Base-by-base conservation (phyloP, 2,888 invertebrate genomes). In the Caenorhabditis zanzibari region DNA sequence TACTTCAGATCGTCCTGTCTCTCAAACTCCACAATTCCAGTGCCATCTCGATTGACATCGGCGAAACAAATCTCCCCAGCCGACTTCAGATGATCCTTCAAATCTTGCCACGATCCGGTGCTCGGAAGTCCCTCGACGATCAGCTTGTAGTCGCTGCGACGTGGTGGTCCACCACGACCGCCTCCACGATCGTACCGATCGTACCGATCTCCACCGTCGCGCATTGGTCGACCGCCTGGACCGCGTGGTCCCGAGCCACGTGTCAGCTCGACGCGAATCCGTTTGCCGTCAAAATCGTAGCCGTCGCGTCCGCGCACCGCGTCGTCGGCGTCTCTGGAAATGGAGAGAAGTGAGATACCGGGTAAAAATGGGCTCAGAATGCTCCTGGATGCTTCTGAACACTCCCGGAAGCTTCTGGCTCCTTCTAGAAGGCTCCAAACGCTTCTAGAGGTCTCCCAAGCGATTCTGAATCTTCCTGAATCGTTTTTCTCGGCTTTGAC, bases 61-160 rank as follows among this genome's bases (percentile, higher is more conserved):
- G 98, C 97, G 93, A 97, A 99, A 93, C 98, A 98, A 4, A 99
- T 98, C 93, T 99, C 98, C 10, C 99, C 98, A 0, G 98, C 98
- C 93, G 98, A 98, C 64, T 98, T 95, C 87, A 90, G 98, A 93
- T 99, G 98, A 94, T 99, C 98, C 93, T 98, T 98, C 69, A 99
- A 94, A 93, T 98, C 98, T 94, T 97, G 96, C 96, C 96, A 96
- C 79, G 96, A 96, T 2, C 96, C 96, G 59, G 96, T 95, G 0
- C 96, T 95, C 14, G 96, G 96, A 77, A 97, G 93, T 68, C 93
- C 90, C 73, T 97, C 96, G 68, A 98, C 96, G 68, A 96, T 94
- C 58, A 98, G 97, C 92, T 98, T 95, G 93, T 96, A 97, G 92
- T 98, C 97, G 2, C 97, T 97, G 84, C 98, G 95, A 41, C 81